phyloP scores from a whole-genome alignment of 2,113 vertebrate genomes.

The Ceyx melanurus region DNA sequence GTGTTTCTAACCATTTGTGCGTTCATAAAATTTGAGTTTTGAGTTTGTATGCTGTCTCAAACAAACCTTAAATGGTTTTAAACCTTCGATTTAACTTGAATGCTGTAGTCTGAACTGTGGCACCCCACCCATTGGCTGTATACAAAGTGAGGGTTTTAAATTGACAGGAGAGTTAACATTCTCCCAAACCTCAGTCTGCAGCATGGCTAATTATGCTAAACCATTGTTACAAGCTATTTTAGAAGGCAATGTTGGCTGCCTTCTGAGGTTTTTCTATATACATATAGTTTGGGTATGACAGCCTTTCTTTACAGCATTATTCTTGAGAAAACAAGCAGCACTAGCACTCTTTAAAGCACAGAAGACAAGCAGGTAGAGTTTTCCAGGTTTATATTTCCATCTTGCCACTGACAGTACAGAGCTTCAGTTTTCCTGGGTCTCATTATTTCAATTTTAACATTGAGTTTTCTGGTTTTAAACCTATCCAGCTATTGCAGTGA shows the following conservation, averaged over 20 bases:
- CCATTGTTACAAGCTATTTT: slow-evolving; percentile 24
- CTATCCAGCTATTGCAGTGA: not conserved
- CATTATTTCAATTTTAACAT: not conserved
- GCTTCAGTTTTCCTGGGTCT: not conserved
- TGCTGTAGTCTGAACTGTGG: not conserved
- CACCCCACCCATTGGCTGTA: slow-evolving; percentile 6
- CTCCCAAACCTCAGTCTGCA: slow-evolving; percentile 12
- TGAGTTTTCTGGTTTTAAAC: not conserved
- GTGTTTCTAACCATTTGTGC: not conserved
- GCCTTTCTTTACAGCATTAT: not conserved
- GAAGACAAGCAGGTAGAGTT: not conserved
- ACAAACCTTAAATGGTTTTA: not conserved
- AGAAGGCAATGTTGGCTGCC: not conserved
- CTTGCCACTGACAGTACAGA: not conserved
- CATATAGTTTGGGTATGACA: not conserved
- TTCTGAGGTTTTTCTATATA: not conserved
- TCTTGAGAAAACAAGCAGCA: not conserved
- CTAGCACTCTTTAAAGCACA: not conserved
- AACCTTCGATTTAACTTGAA: not conserved
- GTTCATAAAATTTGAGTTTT: not conserved
- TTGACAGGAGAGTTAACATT: not conserved
- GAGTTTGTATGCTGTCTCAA: not conserved
- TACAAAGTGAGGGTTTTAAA: not conserved
- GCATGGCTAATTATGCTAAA: slow-evolving; percentile 15
- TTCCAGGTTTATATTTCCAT: not conserved